phyloP scores from a whole-genome alignment of 2,113 vertebrate genomes.

The Peromyscus maniculatus region DNA sequence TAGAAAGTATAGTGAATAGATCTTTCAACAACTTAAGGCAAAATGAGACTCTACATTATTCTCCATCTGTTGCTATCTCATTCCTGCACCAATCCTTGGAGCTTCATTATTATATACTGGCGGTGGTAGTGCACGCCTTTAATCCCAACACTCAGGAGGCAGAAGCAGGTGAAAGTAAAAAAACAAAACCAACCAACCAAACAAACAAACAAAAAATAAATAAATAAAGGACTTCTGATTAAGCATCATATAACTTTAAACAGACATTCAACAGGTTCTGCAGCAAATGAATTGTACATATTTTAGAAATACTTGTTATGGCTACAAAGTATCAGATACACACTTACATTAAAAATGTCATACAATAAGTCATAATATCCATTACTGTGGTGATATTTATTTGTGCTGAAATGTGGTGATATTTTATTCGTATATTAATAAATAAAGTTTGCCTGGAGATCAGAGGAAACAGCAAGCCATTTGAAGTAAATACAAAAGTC shows the following conservation, averaged over 20 bases:
- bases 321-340: neutral
- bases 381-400: neutral
- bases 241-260: conserved; percentile 9
- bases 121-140: neutral
- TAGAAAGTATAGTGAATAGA: neutral
- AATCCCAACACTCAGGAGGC: neutral
- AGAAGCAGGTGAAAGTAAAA: neutral
- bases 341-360: conserved; percentile 22
- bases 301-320: conserved; percentile 36
- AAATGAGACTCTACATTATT: neutral
- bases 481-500: too few relatives aligned
- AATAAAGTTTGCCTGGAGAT: too few relatives aligned
- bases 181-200: neutral
- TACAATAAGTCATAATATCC: neutral
- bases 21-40: neutral
- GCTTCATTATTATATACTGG: conserved; percentile 26
- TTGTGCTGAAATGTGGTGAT: too few relatives aligned
- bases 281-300: neutral
- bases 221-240: neutral
- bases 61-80: neutral
- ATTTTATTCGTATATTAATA: too few relatives aligned
- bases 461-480: too few relatives aligned
- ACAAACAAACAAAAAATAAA: neutral
- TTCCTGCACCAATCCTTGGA: neutral
- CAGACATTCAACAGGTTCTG: neutral